These are phyloP conservation scores for Neoaliturus tenellus DNA, from an alignment of 2,888 invertebrate genomes.

Conservation along the genomic window DNA sequence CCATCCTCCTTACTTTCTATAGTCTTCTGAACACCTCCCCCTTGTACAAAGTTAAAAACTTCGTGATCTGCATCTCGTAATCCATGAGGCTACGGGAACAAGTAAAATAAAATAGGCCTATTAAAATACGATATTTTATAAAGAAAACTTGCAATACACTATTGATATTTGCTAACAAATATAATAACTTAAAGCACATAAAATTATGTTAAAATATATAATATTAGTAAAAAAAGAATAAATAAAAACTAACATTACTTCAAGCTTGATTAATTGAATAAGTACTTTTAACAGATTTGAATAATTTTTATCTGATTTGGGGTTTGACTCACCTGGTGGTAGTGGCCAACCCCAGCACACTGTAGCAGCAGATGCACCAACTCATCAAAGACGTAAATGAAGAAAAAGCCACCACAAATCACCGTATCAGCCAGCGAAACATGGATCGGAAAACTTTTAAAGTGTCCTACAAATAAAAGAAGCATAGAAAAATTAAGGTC, in stretches of 20 bases:
- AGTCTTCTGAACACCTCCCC: neutral
- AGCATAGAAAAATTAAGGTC: no score
- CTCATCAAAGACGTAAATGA: conserved; percentile 17
- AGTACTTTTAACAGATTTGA: no score
- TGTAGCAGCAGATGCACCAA: conserved; percentile 11
- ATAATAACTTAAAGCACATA: no score
- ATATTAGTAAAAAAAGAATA: no score
- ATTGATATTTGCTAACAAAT: no score
- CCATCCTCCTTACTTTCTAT: neutral
- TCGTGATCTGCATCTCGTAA: neutral
- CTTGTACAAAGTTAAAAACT: neutral
- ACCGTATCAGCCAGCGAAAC: conserved; percentile 12
- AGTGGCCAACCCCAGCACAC: conserved; percentile 14
- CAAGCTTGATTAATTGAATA: no score
- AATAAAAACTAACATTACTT: no score
- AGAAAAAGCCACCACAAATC: conserved; percentile 24
- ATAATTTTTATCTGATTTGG: no score
- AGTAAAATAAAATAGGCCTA: no score
- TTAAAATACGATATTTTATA: no score
- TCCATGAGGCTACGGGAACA: conserved; percentile 12
- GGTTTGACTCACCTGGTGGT: conserved; percentile 15
- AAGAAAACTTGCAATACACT: no score
- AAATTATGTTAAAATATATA: no score
- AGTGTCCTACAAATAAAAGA: neutral
- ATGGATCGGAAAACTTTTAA: neutral